Evolutionary conservation across 2,888 invertebrate genomes (phyloP), one percentile per base, ranked within the genome.

Genomic region (Thymelicus acteon): DNA sequence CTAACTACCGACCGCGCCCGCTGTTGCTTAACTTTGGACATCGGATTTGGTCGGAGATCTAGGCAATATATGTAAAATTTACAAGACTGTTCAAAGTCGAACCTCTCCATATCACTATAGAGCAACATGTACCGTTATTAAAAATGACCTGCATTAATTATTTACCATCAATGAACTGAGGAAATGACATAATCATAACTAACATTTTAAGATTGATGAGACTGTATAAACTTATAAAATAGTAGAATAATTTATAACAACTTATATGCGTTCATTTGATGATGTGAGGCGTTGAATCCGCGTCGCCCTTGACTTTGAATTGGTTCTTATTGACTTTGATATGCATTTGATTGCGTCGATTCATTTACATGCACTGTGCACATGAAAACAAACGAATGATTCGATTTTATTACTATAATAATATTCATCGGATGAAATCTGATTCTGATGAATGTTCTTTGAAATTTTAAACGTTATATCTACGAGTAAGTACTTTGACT

Each of bases 241-340:
- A 39, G 60, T 40, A 60, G 15, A 40, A 60, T 39, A 40, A 60
- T 60, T 60, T 60, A 60, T 60, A 60, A 60, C n/a, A 40, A 58
- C 6, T 6, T 37, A 47, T 49, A 57, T 62, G 47, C 39, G 13
- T 63, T 60, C 60, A 48, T 67, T 60, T 47, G 48, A 69, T 48
- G 44, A 39, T 67, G 47, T 4, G 58, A 69, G 69, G 69, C 63
- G 63, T 69, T 63, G 69, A 39, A 58, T 58, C 68, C 65, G 39
- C 60, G 7, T 10, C 6, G 72, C 66, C 74, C 73, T 74, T 74
- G 74, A 74, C 74, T 68, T 72, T 72, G 66, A 66, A 49, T 68
- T 72, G 62, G 47, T 54, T 66, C 61, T 60, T 65, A 71, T 74
- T 72, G 68, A 71, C 62, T 71, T 60, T 70, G 64, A 68, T 68